Conservation (phyloP, 2,113 vertebrate genomes). For the Rousettus leschenaultii region DNA sequence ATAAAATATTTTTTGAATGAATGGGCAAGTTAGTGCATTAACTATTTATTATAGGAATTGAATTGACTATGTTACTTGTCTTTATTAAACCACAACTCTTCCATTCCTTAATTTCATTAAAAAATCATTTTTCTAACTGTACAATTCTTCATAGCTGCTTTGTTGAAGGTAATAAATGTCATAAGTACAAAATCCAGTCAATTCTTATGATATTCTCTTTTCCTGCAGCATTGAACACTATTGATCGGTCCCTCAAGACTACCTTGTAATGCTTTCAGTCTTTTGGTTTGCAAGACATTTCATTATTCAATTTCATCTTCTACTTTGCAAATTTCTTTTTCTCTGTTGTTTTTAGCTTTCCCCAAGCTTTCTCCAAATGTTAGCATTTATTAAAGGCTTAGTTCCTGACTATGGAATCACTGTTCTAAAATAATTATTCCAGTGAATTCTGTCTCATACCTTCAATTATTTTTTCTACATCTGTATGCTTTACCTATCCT, state of each 20-base stretch:
- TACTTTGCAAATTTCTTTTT: background rate
- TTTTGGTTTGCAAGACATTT: background rate
- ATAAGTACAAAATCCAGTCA: background rate
- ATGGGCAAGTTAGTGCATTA: background rate
- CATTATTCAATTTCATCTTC: constrained; percentile 11
- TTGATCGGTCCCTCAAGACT: background rate
- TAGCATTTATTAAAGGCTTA: background rate
- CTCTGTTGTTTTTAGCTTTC: background rate
- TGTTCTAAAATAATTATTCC: constrained; percentile 1
- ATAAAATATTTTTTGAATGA: background rate
- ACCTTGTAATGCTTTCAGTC: background rate
- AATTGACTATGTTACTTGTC: background rate
- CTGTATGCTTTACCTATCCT: background rate
- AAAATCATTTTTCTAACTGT: background rate
- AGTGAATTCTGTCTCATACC: background rate
- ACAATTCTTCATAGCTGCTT: background rate
- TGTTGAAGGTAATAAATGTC: background rate
- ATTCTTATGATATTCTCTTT: background rate
- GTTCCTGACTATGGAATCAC: background rate
- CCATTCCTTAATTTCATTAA: background rate
- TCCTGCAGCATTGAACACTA: background rate
- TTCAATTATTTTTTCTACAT: background rate
- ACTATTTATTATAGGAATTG: background rate
- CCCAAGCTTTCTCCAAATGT: background rate
- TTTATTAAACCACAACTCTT: background rate